phyloP scores from a whole-genome alignment of 2,113 vertebrate genomes.

The Platichthys flesus region DNA sequence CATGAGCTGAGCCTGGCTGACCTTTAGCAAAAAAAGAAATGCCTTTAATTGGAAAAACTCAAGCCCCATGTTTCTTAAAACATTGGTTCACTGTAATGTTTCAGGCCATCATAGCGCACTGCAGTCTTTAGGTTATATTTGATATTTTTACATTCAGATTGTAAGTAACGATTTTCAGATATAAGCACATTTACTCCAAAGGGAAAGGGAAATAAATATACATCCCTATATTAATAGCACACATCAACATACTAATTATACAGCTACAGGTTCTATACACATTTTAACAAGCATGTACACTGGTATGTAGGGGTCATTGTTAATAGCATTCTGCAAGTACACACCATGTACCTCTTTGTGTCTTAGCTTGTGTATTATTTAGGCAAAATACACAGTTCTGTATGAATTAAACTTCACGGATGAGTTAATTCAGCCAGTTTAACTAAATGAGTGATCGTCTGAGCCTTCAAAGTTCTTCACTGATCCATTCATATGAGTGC shows the following conservation, averaged over 20 bases:
- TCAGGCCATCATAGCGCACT: neutral
- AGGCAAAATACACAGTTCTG: neutral
- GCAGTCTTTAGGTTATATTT: neutral
- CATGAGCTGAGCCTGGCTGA: constrained; percentile 31
- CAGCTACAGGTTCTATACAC: too few relatives aligned
- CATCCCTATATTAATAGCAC: neutral
- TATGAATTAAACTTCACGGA: neutral
- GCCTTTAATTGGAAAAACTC: constrained; percentile 42
- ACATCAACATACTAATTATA: too few relatives aligned
- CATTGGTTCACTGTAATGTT: neutral
- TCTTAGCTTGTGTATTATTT: constrained; percentile 1
- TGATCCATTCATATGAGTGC: neutral
- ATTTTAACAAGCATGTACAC: neutral
- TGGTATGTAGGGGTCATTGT: neutral
- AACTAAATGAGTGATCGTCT: constrained; percentile 26
- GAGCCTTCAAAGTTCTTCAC: constrained; percentile 20
- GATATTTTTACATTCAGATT: neutral
- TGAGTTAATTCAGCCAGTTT: constrained; percentile 30
- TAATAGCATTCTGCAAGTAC: neutral
- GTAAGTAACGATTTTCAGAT: neutral
- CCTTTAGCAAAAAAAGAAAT: constrained; percentile 38
- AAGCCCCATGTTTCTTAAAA: constrained; percentile 9
- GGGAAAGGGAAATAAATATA: neutral
- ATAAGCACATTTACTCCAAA: neutral
- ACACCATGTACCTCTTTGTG: neutral